Evolutionary conservation across 2,113 vertebrate species (phyloP).

Genomic region (Triplophysa siluroides): DNA sequence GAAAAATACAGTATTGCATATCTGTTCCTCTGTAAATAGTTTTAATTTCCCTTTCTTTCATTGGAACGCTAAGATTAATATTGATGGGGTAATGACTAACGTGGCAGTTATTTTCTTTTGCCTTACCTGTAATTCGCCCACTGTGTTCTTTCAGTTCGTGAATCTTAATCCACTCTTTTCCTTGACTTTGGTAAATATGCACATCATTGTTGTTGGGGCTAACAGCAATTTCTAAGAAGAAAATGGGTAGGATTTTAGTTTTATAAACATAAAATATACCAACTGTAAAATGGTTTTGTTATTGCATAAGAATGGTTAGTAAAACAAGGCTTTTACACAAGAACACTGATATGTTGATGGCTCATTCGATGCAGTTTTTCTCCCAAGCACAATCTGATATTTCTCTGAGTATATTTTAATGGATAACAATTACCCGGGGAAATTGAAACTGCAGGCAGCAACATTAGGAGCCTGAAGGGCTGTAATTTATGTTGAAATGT

Average conservation of each 20-base stretch:
- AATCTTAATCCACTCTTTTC: constrained; percentile 75
- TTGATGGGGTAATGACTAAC: constrained; percentile 41
- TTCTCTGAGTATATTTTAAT: constrained; percentile 53
- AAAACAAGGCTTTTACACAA: background rate
- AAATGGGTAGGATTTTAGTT: background rate
- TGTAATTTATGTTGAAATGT: constrained; percentile 32
- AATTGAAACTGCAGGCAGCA: constrained; percentile 41
- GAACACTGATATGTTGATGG: constrained; percentile 2
- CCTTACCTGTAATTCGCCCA: constrained; percentile 77
- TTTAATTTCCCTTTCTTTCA: background rate
- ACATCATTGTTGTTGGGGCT: constrained; percentile 77
- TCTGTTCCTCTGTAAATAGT: background rate
- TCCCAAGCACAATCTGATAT: constrained; percentile 57
- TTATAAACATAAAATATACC: background rate
- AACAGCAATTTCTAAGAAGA: constrained; percentile 73
- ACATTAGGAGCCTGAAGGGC: background rate
- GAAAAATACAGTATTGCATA: background rate
- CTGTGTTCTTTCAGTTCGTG: constrained; percentile 80
- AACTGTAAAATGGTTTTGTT: background rate
- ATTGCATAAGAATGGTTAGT: background rate
- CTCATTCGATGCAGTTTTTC: background rate
- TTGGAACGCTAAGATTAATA: constrained; percentile 7
- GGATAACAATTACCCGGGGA: constrained; percentile 45
- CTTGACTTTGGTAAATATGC: constrained; percentile 75
- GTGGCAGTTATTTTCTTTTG: constrained; percentile 27